phyloP scores from a whole-genome alignment of 2,113 vertebrate genomes.

The Hippocampus barbouri region DNA sequence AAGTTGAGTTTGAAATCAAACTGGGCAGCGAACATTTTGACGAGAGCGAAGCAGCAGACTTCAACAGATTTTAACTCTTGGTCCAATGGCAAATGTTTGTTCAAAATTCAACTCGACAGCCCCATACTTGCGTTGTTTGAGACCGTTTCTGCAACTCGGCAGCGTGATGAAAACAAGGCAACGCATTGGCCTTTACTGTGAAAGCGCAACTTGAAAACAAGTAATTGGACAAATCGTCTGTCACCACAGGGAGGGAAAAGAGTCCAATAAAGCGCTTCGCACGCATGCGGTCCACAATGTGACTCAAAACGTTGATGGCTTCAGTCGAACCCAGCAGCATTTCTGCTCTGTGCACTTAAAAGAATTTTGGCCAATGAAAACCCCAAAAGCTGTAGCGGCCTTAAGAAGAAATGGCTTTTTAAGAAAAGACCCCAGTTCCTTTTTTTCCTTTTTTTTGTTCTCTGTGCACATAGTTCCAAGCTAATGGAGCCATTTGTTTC shows the following conservation, averaged over 20 bases:
- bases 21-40: too few relatives aligned
- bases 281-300: neutral
- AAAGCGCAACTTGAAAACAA: neutral
- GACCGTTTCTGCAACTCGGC: too few relatives aligned
- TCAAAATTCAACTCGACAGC: too few relatives aligned
- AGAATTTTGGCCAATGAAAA: neutral
- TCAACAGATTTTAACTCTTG: too few relatives aligned
- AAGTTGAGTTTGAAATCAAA: too few relatives aligned
- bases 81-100: too few relatives aligned
- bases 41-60: too few relatives aligned
- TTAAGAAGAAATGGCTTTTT: slow-evolving; percentile 10
- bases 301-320: neutral
- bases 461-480: slow-evolving; percentile 12
- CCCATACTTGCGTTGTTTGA: too few relatives aligned
- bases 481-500: slow-evolving; percentile 29
- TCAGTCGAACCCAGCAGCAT: neutral
- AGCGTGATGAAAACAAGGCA: neutral
- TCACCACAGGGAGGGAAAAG: neutral
- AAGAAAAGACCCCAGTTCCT: neutral
- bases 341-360: neutral
- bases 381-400: neutral
- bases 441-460: neutral
- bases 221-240: neutral
- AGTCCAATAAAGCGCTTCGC: neutral
- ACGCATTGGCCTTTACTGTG: neutral